Evolutionary conservation across 1,140 invertebrate genomes (phyloP), one percentile per base, ranked within the genome.

Genomic region (Centruroides vittatus): DNA sequence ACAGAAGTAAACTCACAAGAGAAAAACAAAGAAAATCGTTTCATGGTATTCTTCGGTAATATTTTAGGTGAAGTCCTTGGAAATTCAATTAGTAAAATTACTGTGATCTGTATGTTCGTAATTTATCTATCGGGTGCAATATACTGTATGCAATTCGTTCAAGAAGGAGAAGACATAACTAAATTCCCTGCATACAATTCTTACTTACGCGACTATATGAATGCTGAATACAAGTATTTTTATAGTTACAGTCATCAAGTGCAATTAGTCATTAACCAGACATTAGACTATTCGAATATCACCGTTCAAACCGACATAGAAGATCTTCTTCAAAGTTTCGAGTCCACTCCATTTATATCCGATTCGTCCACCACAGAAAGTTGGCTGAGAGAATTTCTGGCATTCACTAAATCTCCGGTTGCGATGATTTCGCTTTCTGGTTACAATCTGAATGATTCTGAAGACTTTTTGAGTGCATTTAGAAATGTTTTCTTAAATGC

Each of bases 21-120:
- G 36, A 41, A 41, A 41, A 41, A 41, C 4, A 41, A 81, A 57
- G 89, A 90, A 66, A 88, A 91, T 70, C 84, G 82, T 61, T 80
- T 88, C 34, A 91, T 89, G 87, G 82, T 82, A n/a, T 92, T 90
- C 78, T 91, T 94, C 77, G 78, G 86, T 50, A 86, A 91, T 67
- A 85, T 84, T 59, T 78, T 92, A 65, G 85, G 86, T 0, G 75
- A 78, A 36, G 78, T 87, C 34, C 77, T 95, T 4, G 89, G 90
- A 69, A 84, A 83, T 61, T 81, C 80, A 49, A 79, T 79, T 54
- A 81, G 90, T 4, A 93, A 93, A 75, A 55, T 41, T 0, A 47
- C 88, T 2, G 82, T 93, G 8, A 80, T 93, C 4, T 35, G 90
- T 0, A 73, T 86, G 8, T 97, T 95, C 72, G 75, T 81, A 6